phyloP scores from a whole-genome alignment of 1,140 invertebrate genomes.

The Odontomachus brunneus region DNA sequence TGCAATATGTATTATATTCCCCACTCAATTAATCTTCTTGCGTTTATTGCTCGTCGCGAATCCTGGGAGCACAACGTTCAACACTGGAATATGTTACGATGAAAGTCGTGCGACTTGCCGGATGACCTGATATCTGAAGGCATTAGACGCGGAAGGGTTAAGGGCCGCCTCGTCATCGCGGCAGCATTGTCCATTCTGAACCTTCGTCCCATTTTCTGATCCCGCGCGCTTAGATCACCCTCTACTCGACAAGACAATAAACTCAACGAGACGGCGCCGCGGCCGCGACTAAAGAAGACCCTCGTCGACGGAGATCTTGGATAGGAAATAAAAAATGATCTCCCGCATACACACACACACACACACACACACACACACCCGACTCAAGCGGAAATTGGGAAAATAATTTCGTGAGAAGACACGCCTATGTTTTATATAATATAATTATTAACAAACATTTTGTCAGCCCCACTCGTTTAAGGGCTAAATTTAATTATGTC shows the following conservation, averaged over 20 bases:
- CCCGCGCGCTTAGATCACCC: slow-evolving; percentile 28
- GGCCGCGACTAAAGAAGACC: slow-evolving; percentile 43
- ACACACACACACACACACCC: too few relatives aligned
- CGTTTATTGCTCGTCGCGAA: not conserved
- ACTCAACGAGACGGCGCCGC: slow-evolving; percentile 42
- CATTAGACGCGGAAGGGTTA: slow-evolving; percentile 52
- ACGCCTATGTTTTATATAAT: not conserved
- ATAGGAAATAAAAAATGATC: not conserved
- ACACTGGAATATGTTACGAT: slow-evolving; percentile 14
- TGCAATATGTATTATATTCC: too few relatives aligned
- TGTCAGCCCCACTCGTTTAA: too few relatives aligned
- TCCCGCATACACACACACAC: too few relatives aligned
- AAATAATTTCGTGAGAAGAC: not conserved
- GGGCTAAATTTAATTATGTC: too few relatives aligned
- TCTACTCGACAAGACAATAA: slow-evolving; percentile 50
- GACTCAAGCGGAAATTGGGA: not conserved
- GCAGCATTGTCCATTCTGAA: slow-evolving; percentile 56
- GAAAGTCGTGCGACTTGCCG: not conserved
- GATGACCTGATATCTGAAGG: slow-evolving; percentile 25
- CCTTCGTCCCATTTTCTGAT: slow-evolving; percentile 27
- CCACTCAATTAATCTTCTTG: not conserved
- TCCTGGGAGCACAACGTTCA: not conserved
- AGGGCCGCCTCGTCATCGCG: slow-evolving; percentile 35
- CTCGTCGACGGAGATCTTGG: slow-evolving; percentile 46
- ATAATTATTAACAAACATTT: not conserved